These are phyloP conservation scores for Leucania comma DNA, from an alignment of 2,888 invertebrate genomes.

Conservation along the genomic window DNA sequence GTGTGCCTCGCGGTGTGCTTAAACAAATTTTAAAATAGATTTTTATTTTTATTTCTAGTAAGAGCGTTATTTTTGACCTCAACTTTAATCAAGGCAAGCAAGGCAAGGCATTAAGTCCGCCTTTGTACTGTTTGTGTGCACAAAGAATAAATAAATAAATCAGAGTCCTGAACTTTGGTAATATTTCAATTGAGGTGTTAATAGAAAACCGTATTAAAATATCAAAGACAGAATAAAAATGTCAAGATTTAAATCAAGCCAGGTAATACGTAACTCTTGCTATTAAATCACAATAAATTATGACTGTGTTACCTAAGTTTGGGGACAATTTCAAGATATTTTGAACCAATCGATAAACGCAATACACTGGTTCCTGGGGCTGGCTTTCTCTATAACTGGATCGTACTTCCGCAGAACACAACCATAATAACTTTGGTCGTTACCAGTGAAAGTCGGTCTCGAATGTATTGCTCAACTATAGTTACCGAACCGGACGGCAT, in stretches of 20 bases:
- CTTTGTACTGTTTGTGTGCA: too few species aligned
- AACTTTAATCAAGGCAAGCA: neutral
- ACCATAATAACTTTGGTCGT: constrained; percentile 75
- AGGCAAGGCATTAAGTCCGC: too few species aligned
- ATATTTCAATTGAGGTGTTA: neutral
- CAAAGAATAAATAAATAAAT: too few species aligned
- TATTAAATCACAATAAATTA: neutral
- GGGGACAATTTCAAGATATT: constrained; percentile 46
- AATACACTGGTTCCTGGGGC: constrained; percentile 66
- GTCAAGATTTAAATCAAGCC: neutral
- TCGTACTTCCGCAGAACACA: constrained; percentile 75
- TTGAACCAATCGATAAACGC: constrained; percentile 55
- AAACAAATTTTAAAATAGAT: constrained; percentile 5
- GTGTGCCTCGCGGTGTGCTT: constrained; percentile 15
- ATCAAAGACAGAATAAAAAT: neutral
- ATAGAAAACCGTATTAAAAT: constrained; percentile 5
- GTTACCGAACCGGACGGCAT: constrained; percentile 71
- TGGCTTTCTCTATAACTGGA: constrained; percentile 84
- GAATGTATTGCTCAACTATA: constrained; percentile 69
- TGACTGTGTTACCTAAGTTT: constrained; percentile 17
- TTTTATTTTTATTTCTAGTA: neutral
- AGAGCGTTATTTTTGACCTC: constrained; percentile 7
- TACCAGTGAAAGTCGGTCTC: constrained; percentile 82
- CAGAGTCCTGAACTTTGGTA: constrained; percentile 19
- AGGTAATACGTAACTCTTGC: neutral